These are phyloP conservation scores for Scaeva pyrastri DNA, from an alignment of 2,888 invertebrate genomes.

Conservation along the genomic window DNA sequence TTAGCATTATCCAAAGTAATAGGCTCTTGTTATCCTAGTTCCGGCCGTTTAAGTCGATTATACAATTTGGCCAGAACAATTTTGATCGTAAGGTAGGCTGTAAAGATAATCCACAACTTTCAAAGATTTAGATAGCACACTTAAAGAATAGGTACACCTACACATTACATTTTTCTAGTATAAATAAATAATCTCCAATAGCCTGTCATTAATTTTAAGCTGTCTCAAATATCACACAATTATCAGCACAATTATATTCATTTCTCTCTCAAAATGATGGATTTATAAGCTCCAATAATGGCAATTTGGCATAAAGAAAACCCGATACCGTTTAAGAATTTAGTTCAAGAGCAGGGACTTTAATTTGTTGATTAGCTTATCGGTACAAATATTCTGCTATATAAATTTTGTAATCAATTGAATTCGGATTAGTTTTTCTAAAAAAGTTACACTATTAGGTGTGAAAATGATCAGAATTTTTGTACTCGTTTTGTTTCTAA, in stretches of 20 bases:
- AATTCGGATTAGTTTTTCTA: constrained; percentile 9
- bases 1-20: background rate
- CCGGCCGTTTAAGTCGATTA: background rate
- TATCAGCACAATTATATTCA: background rate
- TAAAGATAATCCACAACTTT: background rate
- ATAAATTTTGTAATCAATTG: background rate
- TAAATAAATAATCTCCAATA: background rate
- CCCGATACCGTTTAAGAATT: background rate
- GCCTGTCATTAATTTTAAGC: background rate
- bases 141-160: background rate
- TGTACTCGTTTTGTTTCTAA: constrained; percentile 41
- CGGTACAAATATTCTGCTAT: constrained; percentile 1
- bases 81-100: background rate
- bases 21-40: background rate
- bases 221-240: background rate
- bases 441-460: background rate
- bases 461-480: background rate
- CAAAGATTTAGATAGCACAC: background rate
- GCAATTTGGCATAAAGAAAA: background rate
- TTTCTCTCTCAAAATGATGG: background rate
- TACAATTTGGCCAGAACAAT: background rate
- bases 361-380: constrained; percentile 3
- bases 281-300: constrained; percentile 19
- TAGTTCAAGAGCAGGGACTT: constrained; percentile 18
- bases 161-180: background rate